Conservation (phyloP, 2,797 vertebrate species). For the Siniperca obscura region DNA sequence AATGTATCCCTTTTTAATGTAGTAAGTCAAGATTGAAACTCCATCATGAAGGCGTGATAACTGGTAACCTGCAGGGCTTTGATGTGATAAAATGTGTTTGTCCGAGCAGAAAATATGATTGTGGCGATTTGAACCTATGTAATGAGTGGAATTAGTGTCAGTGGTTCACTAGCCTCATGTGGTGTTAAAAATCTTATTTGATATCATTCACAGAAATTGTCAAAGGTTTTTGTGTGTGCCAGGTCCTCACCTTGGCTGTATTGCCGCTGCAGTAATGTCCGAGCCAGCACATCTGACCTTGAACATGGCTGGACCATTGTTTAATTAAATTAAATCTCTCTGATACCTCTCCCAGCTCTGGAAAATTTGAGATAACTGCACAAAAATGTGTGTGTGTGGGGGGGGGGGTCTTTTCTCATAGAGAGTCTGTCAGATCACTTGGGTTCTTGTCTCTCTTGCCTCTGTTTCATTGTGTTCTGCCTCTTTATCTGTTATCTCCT, state of each 20-base stretch:
- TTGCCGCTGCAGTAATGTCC: conserved; percentile 39
- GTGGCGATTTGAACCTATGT: conserved; percentile 19
- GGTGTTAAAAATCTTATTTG: conserved; percentile 35
- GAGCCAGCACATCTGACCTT: conserved; percentile 62
- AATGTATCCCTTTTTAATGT: not conserved
- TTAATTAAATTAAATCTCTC: conserved; percentile 67
- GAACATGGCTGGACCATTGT: conserved; percentile 44
- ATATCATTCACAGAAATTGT: conserved; percentile 34
- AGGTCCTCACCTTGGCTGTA: conserved; percentile 31
- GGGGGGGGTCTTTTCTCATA: not conserved
- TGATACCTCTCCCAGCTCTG: conserved; percentile 51
- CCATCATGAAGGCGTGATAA: conserved; percentile 1
- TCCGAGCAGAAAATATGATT: conserved; percentile 30
- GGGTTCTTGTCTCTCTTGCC: conserved; percentile 30
- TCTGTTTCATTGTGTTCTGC: conserved; percentile 14
- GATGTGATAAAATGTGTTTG: conserved; percentile 21
- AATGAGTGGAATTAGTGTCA: conserved; percentile 33
- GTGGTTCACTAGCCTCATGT: conserved; percentile 23
- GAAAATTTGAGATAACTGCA: conserved; percentile 57
- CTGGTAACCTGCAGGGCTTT: conserved; percentile 14
- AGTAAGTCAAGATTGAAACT: not conserved
- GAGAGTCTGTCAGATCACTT: conserved; percentile 35
- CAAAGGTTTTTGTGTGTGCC: conserved; percentile 22
- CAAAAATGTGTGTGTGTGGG: not conserved
- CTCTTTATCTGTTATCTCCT: conserved; percentile 55